Conservation (phyloP, 2,113 vertebrate genomes). For the Myocastor coypus region DNA sequence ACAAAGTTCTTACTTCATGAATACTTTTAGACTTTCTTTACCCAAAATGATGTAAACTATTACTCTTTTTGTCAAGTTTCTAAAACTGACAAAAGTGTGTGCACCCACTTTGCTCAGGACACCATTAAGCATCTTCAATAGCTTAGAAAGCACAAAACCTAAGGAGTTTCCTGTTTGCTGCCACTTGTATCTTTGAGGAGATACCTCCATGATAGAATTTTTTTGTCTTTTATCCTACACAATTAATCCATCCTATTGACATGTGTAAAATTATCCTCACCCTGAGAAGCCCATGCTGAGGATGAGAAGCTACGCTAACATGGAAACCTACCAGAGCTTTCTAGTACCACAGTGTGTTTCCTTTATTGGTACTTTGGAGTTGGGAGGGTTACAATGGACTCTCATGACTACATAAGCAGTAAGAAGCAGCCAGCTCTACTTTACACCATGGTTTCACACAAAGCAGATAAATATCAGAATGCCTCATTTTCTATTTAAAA, state of each 20-base stretch:
- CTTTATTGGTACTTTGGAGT: constrained; percentile 87
- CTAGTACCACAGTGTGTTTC: constrained; percentile 64
- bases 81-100: neutral
- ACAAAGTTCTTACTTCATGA: neutral
- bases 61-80: neutral
- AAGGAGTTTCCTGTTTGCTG: neutral
- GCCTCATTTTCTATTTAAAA: too few species aligned
- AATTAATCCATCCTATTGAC: neutral
- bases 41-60: neutral
- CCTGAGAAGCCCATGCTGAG: neutral
- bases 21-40: constrained; percentile 19
- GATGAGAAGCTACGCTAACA: constrained; percentile 48
- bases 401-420: constrained; percentile 87
- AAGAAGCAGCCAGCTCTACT: constrained; percentile 86
- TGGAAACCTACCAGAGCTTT: constrained; percentile 49
- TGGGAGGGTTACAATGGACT: constrained; percentile 86
- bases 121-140: neutral
- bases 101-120: neutral
- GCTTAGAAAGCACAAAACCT: neutral
- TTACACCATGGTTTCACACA: constrained; percentile 88
- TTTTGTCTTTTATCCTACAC: too few species aligned
- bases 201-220: neutral
- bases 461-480: constrained; percentile 85
- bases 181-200: neutral
- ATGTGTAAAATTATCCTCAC: neutral